A percentile compares a stretch with the other conserved stretches of the same genome.
Conservation (phyloP, 2,113 vertebrate species). For the Lophius piscatorius region DNA sequence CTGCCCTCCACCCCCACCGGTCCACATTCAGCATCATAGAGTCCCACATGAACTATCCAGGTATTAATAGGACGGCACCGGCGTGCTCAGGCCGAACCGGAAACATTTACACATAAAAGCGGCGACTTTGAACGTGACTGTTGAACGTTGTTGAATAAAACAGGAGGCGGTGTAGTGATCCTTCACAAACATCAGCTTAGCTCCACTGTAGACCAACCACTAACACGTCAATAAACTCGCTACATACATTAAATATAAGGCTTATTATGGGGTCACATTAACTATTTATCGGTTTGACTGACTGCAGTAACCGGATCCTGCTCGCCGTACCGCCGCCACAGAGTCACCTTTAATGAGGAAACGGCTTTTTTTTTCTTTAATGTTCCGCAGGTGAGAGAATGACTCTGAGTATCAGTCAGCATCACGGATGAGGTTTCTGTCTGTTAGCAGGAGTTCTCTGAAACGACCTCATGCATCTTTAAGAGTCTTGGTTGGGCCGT, state of each 20-base stretch:
- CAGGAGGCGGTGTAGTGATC: slow-evolving; percentile 9
- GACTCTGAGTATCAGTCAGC: no score
- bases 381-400: not conserved
- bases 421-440: no score
- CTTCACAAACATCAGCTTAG: slow-evolving; percentile 16
- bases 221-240: slow-evolving; percentile 38
- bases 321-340: not conserved
- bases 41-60: no score
- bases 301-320: slow-evolving; percentile 21
- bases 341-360: slow-evolving; percentile 22
- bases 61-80: not conserved
- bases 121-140: slow-evolving; percentile 3
- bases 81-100: not conserved
- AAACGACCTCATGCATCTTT: no score
- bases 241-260: slow-evolving; percentile 56
- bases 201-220: slow-evolving; percentile 3
- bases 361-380: not conserved
- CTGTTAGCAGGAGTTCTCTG: no score
- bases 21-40: slow-evolving; percentile 45
- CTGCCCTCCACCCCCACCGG: slow-evolving; percentile 7
- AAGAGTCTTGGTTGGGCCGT: no score
- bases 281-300: slow-evolving; percentile 58
- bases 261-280: slow-evolving; percentile 56
- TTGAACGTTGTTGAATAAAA: slow-evolving; percentile 30
- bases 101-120: not conserved